Conservation (phyloP, 2,113 vertebrate genomes). For the Thalassarche chlororhynchos region DNA sequence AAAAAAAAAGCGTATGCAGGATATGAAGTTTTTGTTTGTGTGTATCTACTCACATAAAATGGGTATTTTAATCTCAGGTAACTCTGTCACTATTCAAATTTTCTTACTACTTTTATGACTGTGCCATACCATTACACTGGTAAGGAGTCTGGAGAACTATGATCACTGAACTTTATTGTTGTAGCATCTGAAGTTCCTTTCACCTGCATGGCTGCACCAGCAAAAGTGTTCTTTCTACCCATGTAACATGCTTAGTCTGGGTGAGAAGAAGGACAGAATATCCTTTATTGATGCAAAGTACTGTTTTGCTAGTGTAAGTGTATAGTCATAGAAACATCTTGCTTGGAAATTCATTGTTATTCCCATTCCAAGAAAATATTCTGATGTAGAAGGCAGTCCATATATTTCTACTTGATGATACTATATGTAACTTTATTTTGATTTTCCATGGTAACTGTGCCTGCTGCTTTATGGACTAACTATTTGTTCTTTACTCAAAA, state of each 20-base stretch:
- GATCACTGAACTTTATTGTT: not conserved
- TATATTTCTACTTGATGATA: not conserved
- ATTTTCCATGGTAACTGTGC: not conserved
- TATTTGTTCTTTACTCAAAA: not conserved
- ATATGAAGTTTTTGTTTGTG: not conserved
- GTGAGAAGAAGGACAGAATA: not conserved
- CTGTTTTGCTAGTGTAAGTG: not conserved
- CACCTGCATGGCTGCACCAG: not conserved
- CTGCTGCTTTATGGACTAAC: not conserved
- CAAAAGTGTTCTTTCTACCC: not conserved
- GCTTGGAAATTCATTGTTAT: not conserved
- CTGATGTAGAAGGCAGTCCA: not conserved
- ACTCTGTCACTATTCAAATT: not conserved
- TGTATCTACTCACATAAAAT: not conserved
- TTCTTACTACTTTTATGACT: conserved; percentile 1
- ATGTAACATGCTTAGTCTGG: not conserved
- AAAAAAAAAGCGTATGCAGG: not conserved
- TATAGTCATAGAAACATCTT: not conserved
- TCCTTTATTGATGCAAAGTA: not conserved
- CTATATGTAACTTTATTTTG: not conserved
- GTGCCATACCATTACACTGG: not conserved
- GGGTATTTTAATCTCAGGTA: not conserved
- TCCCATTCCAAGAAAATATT: not conserved
- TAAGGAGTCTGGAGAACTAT: not conserved
- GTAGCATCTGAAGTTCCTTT: not conserved